Evolutionary conservation across 2,797 vertebrate species (phyloP).

Genomic region (Scarus forsteni): DNA sequence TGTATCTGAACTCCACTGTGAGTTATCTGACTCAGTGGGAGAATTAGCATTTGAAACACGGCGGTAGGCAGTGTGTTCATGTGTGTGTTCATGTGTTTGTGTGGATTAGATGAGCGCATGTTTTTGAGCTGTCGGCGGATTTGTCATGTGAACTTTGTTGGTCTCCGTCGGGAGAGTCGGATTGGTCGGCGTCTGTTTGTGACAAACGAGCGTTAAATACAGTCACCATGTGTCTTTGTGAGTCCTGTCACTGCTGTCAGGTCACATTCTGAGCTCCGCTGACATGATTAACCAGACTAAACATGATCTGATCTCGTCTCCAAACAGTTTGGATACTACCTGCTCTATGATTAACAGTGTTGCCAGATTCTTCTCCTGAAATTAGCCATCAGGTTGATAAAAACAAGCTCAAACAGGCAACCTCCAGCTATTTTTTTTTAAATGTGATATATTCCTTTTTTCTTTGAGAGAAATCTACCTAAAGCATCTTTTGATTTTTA

Average conservation of each 20-base stretch:
- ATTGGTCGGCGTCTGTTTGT: slow-evolving; percentile 39
- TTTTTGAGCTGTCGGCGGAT: slow-evolving; percentile 22
- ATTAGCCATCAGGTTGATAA: too few species aligned
- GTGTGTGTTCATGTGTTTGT: slow-evolving; percentile 10
- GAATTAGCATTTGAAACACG: slow-evolving; percentile 18
- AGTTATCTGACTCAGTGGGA: slow-evolving; percentile 2
- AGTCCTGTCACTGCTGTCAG: slow-evolving; percentile 4
- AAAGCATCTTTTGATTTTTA: too few species aligned
- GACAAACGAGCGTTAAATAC: slow-evolving; percentile 19
- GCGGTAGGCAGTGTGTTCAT: neutral
- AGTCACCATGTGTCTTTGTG: slow-evolving; percentile 1
- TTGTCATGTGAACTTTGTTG: slow-evolving; percentile 27
- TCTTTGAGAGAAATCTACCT: too few species aligned
- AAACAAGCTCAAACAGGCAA: too few species aligned
- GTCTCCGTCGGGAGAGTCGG: slow-evolving; percentile 19
- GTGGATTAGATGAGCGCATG: slow-evolving; percentile 22
- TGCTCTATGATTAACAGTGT: too few species aligned
- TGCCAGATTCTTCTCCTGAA: too few species aligned
- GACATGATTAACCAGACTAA: neutral
- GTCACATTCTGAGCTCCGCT: neutral
- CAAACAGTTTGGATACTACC: too few species aligned
- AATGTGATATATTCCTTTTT: too few species aligned
- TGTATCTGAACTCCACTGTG: neutral
- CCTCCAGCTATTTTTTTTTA: too few species aligned
- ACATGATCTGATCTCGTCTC: neutral